Conservation (phyloP, 1,140 invertebrate genomes). For the Daktulosphaira vitifoliae region DNA sequence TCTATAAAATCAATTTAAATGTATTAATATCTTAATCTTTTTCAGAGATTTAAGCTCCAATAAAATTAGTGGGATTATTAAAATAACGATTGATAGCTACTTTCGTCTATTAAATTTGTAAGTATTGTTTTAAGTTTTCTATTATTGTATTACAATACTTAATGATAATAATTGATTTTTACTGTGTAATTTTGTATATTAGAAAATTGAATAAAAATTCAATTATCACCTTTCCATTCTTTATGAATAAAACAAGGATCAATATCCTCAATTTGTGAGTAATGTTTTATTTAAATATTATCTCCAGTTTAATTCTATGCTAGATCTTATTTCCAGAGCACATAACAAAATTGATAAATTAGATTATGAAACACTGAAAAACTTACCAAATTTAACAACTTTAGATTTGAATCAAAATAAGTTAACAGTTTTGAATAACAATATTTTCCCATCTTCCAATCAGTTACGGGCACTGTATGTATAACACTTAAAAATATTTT, state of each 20-base stretch:
- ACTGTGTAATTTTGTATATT: not conserved
- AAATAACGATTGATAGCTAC: not conserved
- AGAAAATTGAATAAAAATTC: constrained; percentile 13
- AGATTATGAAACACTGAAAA: constrained; percentile 43
- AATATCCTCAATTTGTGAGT: constrained; percentile 19
- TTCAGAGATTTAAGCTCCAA: constrained; percentile 15
- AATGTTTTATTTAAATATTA: not conserved
- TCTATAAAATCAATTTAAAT: no score
- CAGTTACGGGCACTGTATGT: constrained; percentile 47
- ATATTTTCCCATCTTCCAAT: constrained; percentile 46
- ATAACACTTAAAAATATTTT: constrained; percentile 27
- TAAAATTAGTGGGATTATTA: not conserved
- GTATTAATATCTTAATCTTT: not conserved
- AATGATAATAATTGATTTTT: not conserved
- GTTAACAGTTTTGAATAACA: constrained; percentile 49
- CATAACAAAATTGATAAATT: constrained; percentile 22
- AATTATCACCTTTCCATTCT: not conserved
- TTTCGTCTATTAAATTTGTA: constrained; percentile 39
- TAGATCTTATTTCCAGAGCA: not conserved
- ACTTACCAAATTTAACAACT: constrained; percentile 51
- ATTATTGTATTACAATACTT: not conserved
- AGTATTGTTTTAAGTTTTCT: not conserved
- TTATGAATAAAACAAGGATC: not conserved
- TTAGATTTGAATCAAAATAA: constrained; percentile 57
- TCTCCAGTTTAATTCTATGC: not conserved